These are phyloP conservation scores for Drosophila ercepeae DNA, from an alignment of 1,140 invertebrate genomes.

Conservation along the genomic window DNA sequence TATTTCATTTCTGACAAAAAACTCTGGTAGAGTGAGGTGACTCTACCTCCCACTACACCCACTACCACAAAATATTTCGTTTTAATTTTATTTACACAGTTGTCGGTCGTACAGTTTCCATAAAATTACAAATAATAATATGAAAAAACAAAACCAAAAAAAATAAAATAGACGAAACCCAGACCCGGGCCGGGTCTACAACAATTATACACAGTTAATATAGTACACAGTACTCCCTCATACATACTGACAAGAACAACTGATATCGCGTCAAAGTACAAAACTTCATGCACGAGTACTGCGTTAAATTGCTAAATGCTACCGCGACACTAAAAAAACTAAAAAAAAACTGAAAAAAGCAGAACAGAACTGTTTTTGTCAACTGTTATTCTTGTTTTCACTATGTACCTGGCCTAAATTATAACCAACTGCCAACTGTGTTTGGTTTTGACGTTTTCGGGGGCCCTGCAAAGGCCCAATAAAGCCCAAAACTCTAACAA, in stretches of 20 bases:
- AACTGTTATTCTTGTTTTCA: slow-evolving; percentile 62
- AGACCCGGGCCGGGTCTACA: slow-evolving; percentile 13
- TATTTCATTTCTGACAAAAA: slow-evolving; percentile 21
- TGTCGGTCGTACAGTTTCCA: slow-evolving; percentile 75
- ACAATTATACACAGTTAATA: slow-evolving; percentile 65
- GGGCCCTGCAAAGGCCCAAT: slow-evolving; percentile 1
- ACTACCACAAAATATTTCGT: slow-evolving; percentile 30
- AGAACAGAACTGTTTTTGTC: slow-evolving; percentile 46
- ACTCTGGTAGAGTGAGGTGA: too few relatives aligned
- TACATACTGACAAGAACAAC: slow-evolving; percentile 55
- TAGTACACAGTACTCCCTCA: slow-evolving; percentile 1
- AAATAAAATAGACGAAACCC: slow-evolving; percentile 51
- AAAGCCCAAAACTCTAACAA: slow-evolving; percentile 9
- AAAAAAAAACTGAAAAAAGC: slow-evolving; percentile 32
- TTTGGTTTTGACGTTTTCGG: slow-evolving; percentile 47
- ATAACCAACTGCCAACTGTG: slow-evolving; percentile 72
- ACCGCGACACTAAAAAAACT: slow-evolving; percentile 66
- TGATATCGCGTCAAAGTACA: slow-evolving; percentile 79
- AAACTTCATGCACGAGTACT: slow-evolving; percentile 81
- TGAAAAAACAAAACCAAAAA: too few relatives aligned
- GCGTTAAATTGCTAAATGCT: slow-evolving; percentile 80
- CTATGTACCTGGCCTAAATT: slow-evolving; percentile 72
- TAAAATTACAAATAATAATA: slow-evolving; percentile 74
- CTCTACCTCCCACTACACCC: too few relatives aligned
- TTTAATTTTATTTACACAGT: slow-evolving; percentile 78